These are phyloP conservation scores for Formica aserva DNA, from an alignment of 2,888 invertebrate species.

Conservation along the genomic window DNA sequence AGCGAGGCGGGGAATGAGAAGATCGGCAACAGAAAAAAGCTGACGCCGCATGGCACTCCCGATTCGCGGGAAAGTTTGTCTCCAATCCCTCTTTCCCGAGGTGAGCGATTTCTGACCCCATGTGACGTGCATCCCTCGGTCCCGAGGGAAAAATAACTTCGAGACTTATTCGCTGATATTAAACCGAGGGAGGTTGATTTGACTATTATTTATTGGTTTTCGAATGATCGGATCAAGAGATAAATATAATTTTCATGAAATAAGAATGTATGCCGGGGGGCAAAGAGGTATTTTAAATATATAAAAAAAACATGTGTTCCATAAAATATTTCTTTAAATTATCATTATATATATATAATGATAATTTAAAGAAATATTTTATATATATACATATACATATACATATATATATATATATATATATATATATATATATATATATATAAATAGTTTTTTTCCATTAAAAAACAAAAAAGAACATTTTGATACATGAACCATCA, in stretches of 20 bases:
- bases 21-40: constrained; percentile 50
- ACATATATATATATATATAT: neutral
- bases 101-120: constrained; percentile 37
- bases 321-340: neutral
- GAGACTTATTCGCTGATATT: neutral
- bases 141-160: neutral
- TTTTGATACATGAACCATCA: neutral
- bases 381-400: neutral
- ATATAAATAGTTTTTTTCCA: neutral
- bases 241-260: neutral
- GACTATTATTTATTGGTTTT: neutral
- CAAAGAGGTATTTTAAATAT: neutral
- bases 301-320: neutral
- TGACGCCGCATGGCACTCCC: constrained; percentile 39
- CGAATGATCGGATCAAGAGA: too few relatives aligned
- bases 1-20: constrained; percentile 10
- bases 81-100: constrained; percentile 18
- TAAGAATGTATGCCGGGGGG: neutral
- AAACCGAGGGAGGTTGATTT: neutral
- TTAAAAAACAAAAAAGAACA: neutral
- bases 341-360: neutral
- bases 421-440: neutral
- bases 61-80: constrained; percentile 8
- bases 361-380: too few relatives aligned
- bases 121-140: neutral